Percentiles rank a stretch among this genome's conserved stretches.
phyloP scores from a whole-genome alignment of 1,140 invertebrate genomes.

The Listronotus bonariensis region DNA sequence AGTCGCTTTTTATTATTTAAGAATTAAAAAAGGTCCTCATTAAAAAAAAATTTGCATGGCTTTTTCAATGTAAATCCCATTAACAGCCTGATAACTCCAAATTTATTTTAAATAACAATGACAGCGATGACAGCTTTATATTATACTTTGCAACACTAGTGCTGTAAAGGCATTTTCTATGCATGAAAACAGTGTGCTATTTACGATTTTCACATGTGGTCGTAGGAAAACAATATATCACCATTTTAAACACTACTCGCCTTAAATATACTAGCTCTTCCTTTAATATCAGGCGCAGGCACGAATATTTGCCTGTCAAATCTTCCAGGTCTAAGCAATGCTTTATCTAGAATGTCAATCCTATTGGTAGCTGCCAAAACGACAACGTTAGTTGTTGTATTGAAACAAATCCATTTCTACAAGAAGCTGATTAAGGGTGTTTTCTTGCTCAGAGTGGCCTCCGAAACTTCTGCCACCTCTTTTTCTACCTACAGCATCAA shows the following conservation, averaged over 20 bases:
- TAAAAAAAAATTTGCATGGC: too few species aligned
- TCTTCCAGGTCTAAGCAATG: conserved; percentile 92
- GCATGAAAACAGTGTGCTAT: too few species aligned
- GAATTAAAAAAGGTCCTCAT: too few species aligned
- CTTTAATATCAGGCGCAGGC: conserved; percentile 98
- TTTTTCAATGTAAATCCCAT: too few species aligned
- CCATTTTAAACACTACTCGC: conserved; percentile 55
- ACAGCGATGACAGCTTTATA: too few species aligned
- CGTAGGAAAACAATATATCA: too few species aligned
- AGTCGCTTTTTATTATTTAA: too few species aligned
- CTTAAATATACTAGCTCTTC: conserved; percentile 87
- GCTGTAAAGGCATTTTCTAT: too few species aligned
- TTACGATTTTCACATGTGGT: too few species aligned
- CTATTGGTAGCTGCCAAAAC: conserved; percentile 98
- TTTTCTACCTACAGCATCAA: conserved; percentile 98
- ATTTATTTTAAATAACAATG: too few species aligned
- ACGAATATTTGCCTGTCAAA: conserved; percentile 99
- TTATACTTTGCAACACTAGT: too few species aligned
- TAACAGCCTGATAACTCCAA: too few species aligned
- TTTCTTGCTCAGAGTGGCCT: conserved; percentile 98
- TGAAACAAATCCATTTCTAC: conserved; percentile 99
- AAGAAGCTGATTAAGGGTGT: conserved; percentile 97
- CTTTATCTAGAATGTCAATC: conserved; percentile 96
- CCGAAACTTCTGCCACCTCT: conserved; percentile 91
- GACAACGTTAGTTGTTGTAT: conserved; percentile 96